These are phyloP conservation scores for Ormyrus rosae DNA, from an alignment of 2,888 invertebrate species.

Conservation along the genomic window DNA sequence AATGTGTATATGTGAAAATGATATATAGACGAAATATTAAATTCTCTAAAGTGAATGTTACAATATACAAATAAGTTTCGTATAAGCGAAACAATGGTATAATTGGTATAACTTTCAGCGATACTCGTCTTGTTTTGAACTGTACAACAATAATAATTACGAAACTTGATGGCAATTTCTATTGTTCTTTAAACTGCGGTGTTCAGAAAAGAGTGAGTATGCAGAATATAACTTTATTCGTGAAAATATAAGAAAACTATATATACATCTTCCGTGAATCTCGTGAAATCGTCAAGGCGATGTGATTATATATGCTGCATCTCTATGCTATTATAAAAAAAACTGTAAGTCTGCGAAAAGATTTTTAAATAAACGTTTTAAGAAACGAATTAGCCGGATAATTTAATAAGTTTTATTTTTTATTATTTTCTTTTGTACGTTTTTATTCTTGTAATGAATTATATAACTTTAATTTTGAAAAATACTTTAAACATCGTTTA, in stretches of 20 bases:
- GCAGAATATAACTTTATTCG: conserved; percentile 26
- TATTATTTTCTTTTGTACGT: conserved; percentile 18
- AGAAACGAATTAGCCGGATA: conserved; percentile 4
- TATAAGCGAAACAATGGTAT: background rate
- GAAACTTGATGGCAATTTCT: conserved; percentile 33
- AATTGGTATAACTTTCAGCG: background rate
- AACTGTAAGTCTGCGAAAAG: conserved; percentile 52
- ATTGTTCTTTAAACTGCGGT: conserved; percentile 10
- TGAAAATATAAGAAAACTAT: conserved; percentile 33
- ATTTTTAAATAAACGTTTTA: conserved; percentile 56
- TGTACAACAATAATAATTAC: background rate
- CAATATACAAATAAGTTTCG: background rate
- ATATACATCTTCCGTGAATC: conserved; percentile 30
- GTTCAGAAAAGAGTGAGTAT: conserved; percentile 33
- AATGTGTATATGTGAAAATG: conserved; percentile 53
- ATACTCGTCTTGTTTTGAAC: conserved; percentile 23
- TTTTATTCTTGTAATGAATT: too few species aligned
- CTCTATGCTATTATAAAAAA: conserved; percentile 38
- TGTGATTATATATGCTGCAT: conserved; percentile 36
- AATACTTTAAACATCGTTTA: too few species aligned
- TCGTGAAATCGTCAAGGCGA: conserved; percentile 31
- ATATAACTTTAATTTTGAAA: too few species aligned
- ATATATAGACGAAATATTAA: conserved; percentile 24
- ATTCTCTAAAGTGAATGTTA: conserved; percentile 31
- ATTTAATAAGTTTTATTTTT: conserved; percentile 51